Evolutionary conservation across 35 echinoderm and acorn worm species (phyloP), one percentile per base, ranked within the genome.

Genomic region (Stichopus chloronotus): DNA sequence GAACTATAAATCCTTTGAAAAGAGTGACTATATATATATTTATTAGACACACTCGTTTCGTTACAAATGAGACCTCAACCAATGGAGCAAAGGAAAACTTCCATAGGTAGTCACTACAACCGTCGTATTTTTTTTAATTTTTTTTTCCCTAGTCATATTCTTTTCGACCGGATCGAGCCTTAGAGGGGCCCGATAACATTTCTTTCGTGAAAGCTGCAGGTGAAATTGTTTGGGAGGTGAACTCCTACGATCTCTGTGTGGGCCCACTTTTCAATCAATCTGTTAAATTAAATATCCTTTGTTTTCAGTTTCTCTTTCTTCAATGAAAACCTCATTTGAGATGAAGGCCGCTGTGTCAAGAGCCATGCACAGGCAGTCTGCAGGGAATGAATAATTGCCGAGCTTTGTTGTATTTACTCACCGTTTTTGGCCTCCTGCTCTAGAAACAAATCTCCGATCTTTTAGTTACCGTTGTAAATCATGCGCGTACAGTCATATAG

Each of bases 261-360:
- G 69, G 69, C 69, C 69, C 69, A 74, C 69, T 74, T 24, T 74
- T 74, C 69, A 74, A 74, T 74, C 69, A 74, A n/a, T 74, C 11
- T 74, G 17, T 21, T n/a, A 16, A 74, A 74, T 74, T 74, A 74
- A 16, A 74, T 74, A 74, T 74, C 69, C 69, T 74, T 74, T 61
- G 59, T 14, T 74, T 74, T 74, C 19, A 7, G 19, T 20, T 24
- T 74, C 19, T n/a, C 22, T n/a, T 74, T n/a, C 17, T 74, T 74
- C 19, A 74, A 74, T 74, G 69, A 74, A 74, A 74, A 74, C 69
- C 69, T 74, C 69, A 74, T 74, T 74, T 74, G 69, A 74, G 69
- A 74, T 74, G 69, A 7, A 74, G 69, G 19, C 69, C 30, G 7
- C 69, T 74, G 69, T 74, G 69, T 16, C 22, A 74, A 74, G 69